phyloP scores from a whole-genome alignment of 2,888 invertebrate genomes.

The Himalopsyche japonica region DNA sequence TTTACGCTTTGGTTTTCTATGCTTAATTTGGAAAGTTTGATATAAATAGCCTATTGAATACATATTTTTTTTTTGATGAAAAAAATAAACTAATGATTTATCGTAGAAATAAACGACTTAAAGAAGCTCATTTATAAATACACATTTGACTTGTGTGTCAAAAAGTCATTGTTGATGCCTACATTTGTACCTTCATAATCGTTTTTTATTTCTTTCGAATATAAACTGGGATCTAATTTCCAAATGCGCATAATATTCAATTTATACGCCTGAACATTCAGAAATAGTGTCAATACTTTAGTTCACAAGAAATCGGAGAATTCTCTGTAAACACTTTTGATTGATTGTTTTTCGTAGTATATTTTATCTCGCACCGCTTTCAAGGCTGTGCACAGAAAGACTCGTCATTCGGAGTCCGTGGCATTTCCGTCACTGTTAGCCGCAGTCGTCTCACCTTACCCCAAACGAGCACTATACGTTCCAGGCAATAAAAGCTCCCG shows the following conservation, averaged over 20 bases:
- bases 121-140: no score
- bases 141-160: no score
- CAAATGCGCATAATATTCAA: not conserved
- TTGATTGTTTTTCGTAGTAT: not conserved
- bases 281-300: not conserved
- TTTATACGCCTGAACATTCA: not conserved
- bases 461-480: conserved; percentile 16
- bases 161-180: no score
- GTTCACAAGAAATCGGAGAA: not conserved
- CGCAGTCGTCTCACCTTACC: not conserved
- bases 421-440: not conserved
- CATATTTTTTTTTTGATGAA: no score
- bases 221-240: no score
- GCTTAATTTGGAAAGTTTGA: no score
- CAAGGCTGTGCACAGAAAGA: not conserved
- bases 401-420: not conserved
- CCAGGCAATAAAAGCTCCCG: conserved; percentile 59
- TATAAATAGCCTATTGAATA: no score
- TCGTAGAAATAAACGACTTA: no score
- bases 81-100: no score
- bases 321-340: not conserved
- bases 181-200: no score
- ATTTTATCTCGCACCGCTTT: not conserved
- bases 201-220: no score
- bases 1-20: no score